These are phyloP conservation scores for Myripristis jacobus DNA, from an alignment of 2,797 vertebrate species.

Conservation along the genomic window DNA sequence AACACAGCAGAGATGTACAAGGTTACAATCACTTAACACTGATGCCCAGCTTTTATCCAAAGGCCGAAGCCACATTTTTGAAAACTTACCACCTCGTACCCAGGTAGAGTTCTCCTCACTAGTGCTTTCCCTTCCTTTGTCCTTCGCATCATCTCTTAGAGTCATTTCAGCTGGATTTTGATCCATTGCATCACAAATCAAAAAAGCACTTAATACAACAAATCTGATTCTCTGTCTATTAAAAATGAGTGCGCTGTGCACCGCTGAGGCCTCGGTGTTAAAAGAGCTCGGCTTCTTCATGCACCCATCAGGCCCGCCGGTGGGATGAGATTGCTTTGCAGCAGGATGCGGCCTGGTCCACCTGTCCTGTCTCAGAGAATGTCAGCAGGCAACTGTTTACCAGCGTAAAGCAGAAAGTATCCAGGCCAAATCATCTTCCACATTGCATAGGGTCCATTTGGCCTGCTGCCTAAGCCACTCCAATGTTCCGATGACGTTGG, in stretches of 20 bases:
- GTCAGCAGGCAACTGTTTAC: conserved; percentile 61
- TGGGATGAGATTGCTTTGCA: conserved; percentile 33
- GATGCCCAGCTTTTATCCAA: conserved; percentile 16
- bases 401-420: conserved; percentile 58
- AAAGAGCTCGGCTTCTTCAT: conserved; percentile 45
- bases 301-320: conserved; percentile 16
- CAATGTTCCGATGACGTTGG: conserved; percentile 78
- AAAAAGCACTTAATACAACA: conserved; percentile 65
- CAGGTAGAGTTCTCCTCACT: conserved; percentile 84
- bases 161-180: conserved; percentile 81
- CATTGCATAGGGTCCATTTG: conserved; percentile 77
- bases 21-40: conserved; percentile 20
- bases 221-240: conserved; percentile 60
- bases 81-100: conserved; percentile 78
- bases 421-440: conserved; percentile 67
- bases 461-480: conserved; percentile 74
- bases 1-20: conserved; percentile 25
- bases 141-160: conserved; percentile 83
- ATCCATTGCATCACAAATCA: conserved; percentile 73
- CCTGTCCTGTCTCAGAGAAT: conserved; percentile 32
- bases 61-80: conserved; percentile 30
- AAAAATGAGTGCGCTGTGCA: conserved; percentile 48
- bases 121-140: conserved; percentile 81
- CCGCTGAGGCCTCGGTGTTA: conserved; percentile 37
- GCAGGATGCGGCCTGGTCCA: conserved; percentile 34